A percentile compares a stretch with the other conserved stretches of the same genome.
Evolutionary conservation across 2,888 invertebrate genomes (phyloP).

Genomic region (Heliconius sara): DNA sequence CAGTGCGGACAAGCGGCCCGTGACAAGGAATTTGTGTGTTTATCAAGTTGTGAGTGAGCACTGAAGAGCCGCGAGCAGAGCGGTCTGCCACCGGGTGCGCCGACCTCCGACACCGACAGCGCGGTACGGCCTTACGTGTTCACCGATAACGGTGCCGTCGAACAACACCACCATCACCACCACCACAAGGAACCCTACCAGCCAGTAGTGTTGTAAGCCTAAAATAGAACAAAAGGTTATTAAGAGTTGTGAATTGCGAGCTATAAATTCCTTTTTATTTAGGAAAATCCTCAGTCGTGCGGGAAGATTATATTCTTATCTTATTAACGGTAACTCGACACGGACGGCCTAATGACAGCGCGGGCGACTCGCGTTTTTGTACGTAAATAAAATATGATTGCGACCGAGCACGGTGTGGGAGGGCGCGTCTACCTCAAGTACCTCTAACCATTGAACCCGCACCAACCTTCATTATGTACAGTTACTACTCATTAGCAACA

Average conservation of each 20-base stretch:
- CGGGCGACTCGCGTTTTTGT: neutral
- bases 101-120: constrained; percentile 61
- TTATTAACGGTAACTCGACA: constrained; percentile 48
- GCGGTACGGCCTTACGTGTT: too few relatives aligned
- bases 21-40: constrained; percentile 16
- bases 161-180: neutral
- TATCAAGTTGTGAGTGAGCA: constrained; percentile 16
- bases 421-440: neutral
- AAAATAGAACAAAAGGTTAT: constrained; percentile 11
- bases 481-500: neutral
- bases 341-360: constrained; percentile 36
- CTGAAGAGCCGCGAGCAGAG: constrained; percentile 1
- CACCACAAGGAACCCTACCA: neutral
- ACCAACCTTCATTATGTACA: neutral
- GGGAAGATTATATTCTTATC: constrained; percentile 41
- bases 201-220: neutral
- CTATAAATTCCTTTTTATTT: neutral
- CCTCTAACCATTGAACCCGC: neutral
- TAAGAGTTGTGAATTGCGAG: neutral
- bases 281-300: constrained; percentile 19
- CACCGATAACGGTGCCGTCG: constrained; percentile 33
- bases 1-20: constrained; percentile 21
- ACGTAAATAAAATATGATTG: neutral
- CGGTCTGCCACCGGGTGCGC: constrained; percentile 57
- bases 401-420: neutral